A percentile compares a stretch with the other conserved stretches of the same genome.
Conservation (phyloP, 2,113 vertebrate species). For the Dendropsophus ebraccatus region DNA sequence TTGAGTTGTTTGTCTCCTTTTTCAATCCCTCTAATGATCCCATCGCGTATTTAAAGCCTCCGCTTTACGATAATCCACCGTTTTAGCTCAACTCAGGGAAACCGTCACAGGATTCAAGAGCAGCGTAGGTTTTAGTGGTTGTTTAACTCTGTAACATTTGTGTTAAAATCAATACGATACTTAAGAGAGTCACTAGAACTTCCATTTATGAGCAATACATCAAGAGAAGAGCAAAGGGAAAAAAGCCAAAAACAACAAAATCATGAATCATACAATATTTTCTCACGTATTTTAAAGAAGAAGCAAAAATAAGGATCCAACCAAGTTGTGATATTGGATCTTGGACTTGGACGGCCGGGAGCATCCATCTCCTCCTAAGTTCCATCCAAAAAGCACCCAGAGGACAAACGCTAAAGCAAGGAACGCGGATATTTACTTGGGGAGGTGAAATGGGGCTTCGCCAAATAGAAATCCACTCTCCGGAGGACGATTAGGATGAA, state of each 20-base stretch:
- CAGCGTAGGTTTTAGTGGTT: neutral
- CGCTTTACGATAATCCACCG: neutral
- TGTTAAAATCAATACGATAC: conserved; percentile 27
- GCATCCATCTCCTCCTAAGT: conserved; percentile 17
- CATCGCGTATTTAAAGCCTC: neutral
- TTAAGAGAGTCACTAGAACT: conserved; percentile 23
- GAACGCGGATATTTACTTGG: conserved; percentile 43
- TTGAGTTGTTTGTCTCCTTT: neutral
- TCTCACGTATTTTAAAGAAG: neutral
- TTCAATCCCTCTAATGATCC: neutral
- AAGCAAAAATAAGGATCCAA: neutral
- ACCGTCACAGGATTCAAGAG: neutral
- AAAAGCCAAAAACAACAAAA: neutral
- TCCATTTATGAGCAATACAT: conserved; percentile 3
- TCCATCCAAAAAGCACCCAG: conserved; percentile 31
- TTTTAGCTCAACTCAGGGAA: conserved; percentile 31
- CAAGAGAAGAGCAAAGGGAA: neutral
- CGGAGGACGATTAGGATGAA: conserved; percentile 40
- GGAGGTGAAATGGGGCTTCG: conserved; percentile 13
- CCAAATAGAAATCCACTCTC: conserved; percentile 27
- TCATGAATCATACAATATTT: neutral
- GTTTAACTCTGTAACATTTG: conserved; percentile 18
- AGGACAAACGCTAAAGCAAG: conserved; percentile 32
- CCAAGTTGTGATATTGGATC: conserved; percentile 11
- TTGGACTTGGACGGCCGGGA: neutral